These are phyloP conservation scores for Carpatolechia fugitivella DNA, from an alignment of 2,888 invertebrate genomes.

Conservation along the genomic window DNA sequence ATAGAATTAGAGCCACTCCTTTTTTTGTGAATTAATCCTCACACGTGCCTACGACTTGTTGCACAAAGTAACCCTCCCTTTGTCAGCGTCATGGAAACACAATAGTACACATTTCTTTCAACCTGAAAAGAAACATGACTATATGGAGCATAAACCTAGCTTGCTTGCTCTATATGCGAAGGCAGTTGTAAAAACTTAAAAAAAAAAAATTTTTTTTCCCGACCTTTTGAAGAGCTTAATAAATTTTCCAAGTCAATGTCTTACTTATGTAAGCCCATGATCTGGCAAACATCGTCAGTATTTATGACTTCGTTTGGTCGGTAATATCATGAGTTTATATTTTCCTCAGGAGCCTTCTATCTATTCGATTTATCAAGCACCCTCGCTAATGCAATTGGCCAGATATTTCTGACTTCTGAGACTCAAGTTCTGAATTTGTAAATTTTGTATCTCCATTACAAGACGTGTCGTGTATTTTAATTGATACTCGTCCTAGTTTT, in stretches of 20 bases:
- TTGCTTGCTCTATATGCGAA: no score
- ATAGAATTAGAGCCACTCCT: not conserved
- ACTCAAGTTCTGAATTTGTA: no score
- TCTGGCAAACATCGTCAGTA: conserved; percentile 34
- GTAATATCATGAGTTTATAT: conserved; percentile 37
- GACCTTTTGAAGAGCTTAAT: conserved; percentile 27
- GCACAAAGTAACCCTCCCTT: conserved; percentile 30
- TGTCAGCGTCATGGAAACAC: conserved; percentile 41
- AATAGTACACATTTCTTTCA: conserved; percentile 38
- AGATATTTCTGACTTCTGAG: no score
- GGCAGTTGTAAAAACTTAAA: no score
- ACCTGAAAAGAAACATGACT: not conserved
- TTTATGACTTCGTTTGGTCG: conserved; percentile 25
- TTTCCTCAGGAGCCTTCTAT: conserved; percentile 23
- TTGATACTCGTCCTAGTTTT: no score
- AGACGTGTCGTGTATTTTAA: no score
- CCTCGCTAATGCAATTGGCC: not conserved
- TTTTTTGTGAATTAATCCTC: conserved; percentile 12
- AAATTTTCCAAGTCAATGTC: conserved; percentile 35
- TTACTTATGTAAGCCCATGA: conserved; percentile 28
- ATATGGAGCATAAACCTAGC: not conserved
- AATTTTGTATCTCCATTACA: no score
- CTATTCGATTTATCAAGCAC: conserved; percentile 27
- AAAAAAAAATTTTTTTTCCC: conserved; percentile 8
- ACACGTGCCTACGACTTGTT: conserved; percentile 42